phyloP scores from a whole-genome alignment of 2,888 invertebrate species.

The Helleia helle region DNA sequence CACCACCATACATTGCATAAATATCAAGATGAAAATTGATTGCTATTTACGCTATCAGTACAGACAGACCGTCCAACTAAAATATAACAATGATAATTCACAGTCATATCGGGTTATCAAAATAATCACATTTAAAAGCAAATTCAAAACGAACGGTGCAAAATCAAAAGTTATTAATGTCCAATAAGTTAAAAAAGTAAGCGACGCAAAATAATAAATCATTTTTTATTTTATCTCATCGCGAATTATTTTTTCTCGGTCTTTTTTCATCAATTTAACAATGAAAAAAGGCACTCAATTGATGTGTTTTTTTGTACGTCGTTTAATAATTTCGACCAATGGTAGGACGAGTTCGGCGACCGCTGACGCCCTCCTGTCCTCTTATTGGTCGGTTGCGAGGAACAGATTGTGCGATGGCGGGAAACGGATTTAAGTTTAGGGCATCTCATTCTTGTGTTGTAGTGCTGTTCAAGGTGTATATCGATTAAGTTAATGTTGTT shows the following conservation, averaged over 20 bases:
- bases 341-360: slow-evolving; percentile 31
- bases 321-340: slow-evolving; percentile 66
- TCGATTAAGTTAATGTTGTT: neutral
- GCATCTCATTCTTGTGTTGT: slow-evolving; percentile 65
- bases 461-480: slow-evolving; percentile 24
- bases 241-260: slow-evolving; percentile 57
- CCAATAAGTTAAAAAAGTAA: slow-evolving; percentile 71
- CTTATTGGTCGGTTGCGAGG: slow-evolving; percentile 47
- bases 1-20: no score
- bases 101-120: slow-evolving; percentile 6
- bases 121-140: slow-evolving; percentile 40
- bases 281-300: slow-evolving; percentile 69
- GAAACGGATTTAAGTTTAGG: slow-evolving; percentile 54
- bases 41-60: neutral
- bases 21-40: neutral
- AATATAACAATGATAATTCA: neutral
- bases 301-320: slow-evolving; percentile 64
- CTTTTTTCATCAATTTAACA: slow-evolving; percentile 72
- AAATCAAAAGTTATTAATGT: slow-evolving; percentile 71
- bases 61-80: slow-evolving; percentile 24
- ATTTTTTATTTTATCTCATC: slow-evolving; percentile 67
- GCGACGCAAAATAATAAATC: slow-evolving; percentile 62
- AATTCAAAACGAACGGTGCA: slow-evolving; percentile 34
- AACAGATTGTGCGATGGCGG: slow-evolving; percentile 69
- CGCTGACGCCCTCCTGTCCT: slow-evolving; percentile 52